Evolutionary conservation across 2,888 invertebrate species (phyloP).

Genomic region (Rhamnusium bicolor): DNA sequence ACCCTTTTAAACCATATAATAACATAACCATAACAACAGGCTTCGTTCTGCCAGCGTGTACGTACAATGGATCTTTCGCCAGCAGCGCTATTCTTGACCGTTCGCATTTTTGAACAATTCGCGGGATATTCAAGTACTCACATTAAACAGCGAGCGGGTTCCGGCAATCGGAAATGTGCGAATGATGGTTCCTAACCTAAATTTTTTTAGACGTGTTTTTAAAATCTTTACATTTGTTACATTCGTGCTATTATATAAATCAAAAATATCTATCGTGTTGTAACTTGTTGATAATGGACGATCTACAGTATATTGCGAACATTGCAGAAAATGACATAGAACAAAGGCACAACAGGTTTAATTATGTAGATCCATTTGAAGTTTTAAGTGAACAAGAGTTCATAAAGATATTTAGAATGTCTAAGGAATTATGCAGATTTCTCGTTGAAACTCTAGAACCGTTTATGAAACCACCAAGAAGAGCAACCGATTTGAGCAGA

Average conservation of each 20-base stretch:
- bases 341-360: background rate
- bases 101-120: background rate
- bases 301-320: background rate
- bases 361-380: constrained; percentile 15
- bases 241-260: background rate
- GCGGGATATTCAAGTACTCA: background rate
- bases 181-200: too few species aligned
- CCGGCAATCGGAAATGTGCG: too few species aligned
- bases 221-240: background rate
- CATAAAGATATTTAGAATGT: constrained; percentile 1
- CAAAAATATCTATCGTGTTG: background rate
- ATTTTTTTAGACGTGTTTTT: too few species aligned
- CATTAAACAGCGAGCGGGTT: background rate
- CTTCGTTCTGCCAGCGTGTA: too few species aligned
- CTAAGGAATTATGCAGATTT: constrained; percentile 20
- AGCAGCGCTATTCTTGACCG: too few species aligned
- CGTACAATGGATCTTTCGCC: too few species aligned
- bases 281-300: background rate
- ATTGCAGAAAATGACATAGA: background rate
- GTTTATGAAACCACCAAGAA: constrained; percentile 11
- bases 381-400: constrained; percentile 19
- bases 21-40: too few species aligned
- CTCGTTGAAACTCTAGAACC: constrained; percentile 10
- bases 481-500: background rate
- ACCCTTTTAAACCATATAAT: too few species aligned